Evolutionary conservation across 2,888 invertebrate genomes (phyloP).

Genomic region (Papilio demoleus): DNA sequence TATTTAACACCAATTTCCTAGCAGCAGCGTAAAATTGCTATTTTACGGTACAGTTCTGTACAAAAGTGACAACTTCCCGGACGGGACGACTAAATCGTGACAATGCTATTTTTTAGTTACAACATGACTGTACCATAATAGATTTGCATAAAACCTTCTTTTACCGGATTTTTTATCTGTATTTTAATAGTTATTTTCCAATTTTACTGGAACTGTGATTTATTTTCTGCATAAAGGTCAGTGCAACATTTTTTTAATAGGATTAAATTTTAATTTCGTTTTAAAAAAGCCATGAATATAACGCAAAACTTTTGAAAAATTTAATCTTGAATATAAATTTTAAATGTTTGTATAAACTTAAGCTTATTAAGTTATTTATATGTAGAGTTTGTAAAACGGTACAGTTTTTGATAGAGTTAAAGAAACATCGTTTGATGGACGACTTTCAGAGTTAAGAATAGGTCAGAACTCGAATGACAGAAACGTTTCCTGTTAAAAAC

Average conservation of each 20-base stretch:
- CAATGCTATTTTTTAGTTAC: constrained; percentile 1
- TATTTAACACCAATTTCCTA: constrained; percentile 10
- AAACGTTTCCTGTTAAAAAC: neutral
- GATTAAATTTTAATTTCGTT: too few species aligned
- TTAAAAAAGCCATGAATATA: too few species aligned
- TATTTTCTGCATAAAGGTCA: neutral
- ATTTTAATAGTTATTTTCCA: neutral
- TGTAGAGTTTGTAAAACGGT: neutral
- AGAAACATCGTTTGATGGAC: neutral
- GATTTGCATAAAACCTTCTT: neutral
- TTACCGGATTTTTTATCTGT: neutral
- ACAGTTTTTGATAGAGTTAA: neutral
- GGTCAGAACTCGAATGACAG: neutral
- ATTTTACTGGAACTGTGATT: neutral
- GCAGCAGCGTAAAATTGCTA: constrained; percentile 11
- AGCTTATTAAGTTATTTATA: too few species aligned
- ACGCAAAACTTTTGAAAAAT: too few species aligned
- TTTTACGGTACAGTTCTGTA: constrained; percentile 10
- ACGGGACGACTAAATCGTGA: constrained; percentile 18
- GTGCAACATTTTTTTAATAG: too few species aligned
- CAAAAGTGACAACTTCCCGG: constrained; percentile 16
- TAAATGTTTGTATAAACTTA: too few species aligned
- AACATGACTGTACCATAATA: constrained; percentile 9
- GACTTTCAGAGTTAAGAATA: neutral
- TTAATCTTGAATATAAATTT: too few species aligned